Conservation (phyloP, 2,113 vertebrate genomes). For the Sceloporus tristichus region DNA sequence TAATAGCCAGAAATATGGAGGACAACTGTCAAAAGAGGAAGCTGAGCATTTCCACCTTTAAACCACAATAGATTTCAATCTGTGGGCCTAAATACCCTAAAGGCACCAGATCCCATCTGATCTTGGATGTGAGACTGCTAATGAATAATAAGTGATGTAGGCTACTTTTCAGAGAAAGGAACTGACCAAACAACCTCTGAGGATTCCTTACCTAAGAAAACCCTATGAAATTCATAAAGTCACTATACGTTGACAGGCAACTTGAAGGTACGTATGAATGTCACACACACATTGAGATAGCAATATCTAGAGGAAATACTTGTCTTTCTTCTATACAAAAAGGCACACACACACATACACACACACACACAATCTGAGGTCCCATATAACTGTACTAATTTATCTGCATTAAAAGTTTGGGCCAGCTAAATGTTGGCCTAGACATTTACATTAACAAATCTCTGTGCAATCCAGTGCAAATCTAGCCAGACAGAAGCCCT, state of each 20-base stretch:
- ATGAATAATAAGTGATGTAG: too few species aligned
- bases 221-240: too few species aligned
- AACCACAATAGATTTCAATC: neutral
- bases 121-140: too few species aligned
- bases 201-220: too few species aligned
- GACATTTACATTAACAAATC: neutral
- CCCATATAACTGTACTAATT: neutral
- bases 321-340: neutral
- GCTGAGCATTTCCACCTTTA: slow-evolving; percentile 18
- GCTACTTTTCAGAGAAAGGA: too few species aligned
- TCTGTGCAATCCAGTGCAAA: neutral
- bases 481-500: too few species aligned
- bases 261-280: too few species aligned
- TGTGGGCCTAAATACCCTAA: too few species aligned
- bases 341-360: accelerated
- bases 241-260: too few species aligned
- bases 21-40: slow-evolving; percentile 32
- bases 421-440: neutral
- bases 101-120: too few species aligned
- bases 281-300: too few species aligned
- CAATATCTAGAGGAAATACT: neutral
- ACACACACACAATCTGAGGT: neutral
- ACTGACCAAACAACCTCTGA: too few species aligned
- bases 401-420: neutral
- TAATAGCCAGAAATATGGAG: slow-evolving; percentile 3